phyloP scores from a whole-genome alignment of 2,797 vertebrate species.

The Pipistrellus nathusii region DNA sequence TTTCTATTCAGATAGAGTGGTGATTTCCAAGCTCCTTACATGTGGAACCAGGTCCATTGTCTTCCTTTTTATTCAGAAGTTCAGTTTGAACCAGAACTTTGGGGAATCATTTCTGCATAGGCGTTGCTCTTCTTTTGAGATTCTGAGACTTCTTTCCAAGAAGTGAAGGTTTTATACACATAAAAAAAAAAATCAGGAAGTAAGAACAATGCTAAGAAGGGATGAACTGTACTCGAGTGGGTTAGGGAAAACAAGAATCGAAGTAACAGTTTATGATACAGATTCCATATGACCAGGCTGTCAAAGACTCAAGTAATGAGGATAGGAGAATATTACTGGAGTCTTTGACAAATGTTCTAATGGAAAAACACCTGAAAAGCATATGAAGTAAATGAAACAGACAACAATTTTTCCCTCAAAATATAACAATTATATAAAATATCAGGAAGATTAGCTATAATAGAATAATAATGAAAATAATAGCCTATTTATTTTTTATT shows the following conservation, averaged over 20 bases:
- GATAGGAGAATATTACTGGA: not conserved
- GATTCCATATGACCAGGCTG: not conserved
- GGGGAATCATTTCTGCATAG: not conserved
- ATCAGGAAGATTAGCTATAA: not conserved
- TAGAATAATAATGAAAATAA: not conserved
- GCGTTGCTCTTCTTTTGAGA: not conserved
- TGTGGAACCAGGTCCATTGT: not conserved
- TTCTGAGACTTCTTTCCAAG: not conserved
- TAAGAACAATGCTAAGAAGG: not conserved
- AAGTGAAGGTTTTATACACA: not conserved
- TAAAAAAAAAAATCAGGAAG: not conserved
- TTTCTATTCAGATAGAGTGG: not conserved
- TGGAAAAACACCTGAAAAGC: not conserved
- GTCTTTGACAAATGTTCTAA: not conserved
- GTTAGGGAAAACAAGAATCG: not conserved
- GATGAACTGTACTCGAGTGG: not conserved
- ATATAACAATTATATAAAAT: not conserved
- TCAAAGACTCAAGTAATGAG: not conserved
- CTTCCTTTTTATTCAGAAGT: not conserved
- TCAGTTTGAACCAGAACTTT: not conserved
- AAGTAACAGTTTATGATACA: not conserved
- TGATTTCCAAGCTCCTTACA: not conserved
- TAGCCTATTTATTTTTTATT: not conserved
- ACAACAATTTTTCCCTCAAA: not conserved
- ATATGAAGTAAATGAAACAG: not conserved